Percentiles rank a stretch among this genome's conserved stretches.
These are phyloP conservation scores for Dinocampus coccinellae DNA, from an alignment of 2,888 invertebrate genomes.

Conservation along the genomic window DNA sequence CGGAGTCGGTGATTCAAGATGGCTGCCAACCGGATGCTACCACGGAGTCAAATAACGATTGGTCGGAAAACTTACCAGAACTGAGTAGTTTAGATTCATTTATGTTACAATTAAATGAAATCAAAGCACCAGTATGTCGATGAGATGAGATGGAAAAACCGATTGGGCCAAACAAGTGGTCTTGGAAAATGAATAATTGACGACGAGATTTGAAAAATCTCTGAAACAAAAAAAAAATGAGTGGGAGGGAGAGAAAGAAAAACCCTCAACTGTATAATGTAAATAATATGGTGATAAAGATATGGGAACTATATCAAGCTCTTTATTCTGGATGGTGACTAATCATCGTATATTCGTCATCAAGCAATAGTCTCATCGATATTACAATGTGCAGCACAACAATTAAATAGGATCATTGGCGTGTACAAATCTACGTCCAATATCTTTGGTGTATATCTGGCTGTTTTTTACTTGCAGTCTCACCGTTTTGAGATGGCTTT, in stretches of 20 bases:
- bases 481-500: slow-evolving; percentile 64
- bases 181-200: neutral
- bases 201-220: slow-evolving; percentile 5
- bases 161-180: neutral
- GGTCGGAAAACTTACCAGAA: slow-evolving; percentile 69
- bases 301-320: neutral
- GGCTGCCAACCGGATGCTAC: neutral
- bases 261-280: neutral
- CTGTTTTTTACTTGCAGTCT: slow-evolving; percentile 67
- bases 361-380: neutral
- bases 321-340: neutral
- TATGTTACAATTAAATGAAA: slow-evolving; percentile 76
- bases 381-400: slow-evolving; percentile 20
- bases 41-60: slow-evolving; percentile 41
- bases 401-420: slow-evolving; percentile 19
- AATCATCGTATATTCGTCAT: neutral
- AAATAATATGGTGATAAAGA: neutral
- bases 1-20: slow-evolving; percentile 22
- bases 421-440: slow-evolving; percentile 41
- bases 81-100: slow-evolving; percentile 77
- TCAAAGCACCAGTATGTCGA: slow-evolving; percentile 71
- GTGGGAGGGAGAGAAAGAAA: slow-evolving; percentile 29
- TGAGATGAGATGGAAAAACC: slow-evolving; percentile 49
- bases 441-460: slow-evolving; percentile 60
- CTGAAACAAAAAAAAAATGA: neutral